Conservation (phyloP, 2,797 vertebrate species). For the Hyperoplus lanceolatus region DNA sequence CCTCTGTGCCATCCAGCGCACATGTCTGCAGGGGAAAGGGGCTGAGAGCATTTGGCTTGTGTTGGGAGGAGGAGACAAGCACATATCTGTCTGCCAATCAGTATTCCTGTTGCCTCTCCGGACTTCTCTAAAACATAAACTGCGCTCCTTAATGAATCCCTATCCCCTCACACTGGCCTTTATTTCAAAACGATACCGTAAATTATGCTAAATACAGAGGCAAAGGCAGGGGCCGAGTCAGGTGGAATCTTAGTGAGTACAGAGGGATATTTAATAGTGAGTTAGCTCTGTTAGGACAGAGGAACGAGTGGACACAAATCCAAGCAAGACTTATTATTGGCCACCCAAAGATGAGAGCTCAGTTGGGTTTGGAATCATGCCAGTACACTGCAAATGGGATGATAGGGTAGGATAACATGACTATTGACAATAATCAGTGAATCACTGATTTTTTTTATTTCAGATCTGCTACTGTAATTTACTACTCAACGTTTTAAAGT, state of each 20-base stretch:
- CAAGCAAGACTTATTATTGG: slow-evolving; percentile 38
- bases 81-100: slow-evolving; percentile 82
- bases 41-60: slow-evolving; percentile 64
- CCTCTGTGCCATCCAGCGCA: slow-evolving; percentile 68
- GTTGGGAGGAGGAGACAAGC: slow-evolving; percentile 72
- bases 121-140: slow-evolving; percentile 82
- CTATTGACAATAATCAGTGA: slow-evolving; percentile 19
- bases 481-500: background rate
- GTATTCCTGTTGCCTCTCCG: slow-evolving; percentile 78
- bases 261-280: slow-evolving; percentile 62
- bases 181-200: slow-evolving; percentile 80
- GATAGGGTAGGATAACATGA: slow-evolving; percentile 4
- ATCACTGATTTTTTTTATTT: slow-evolving; percentile 1
- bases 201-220: slow-evolving; percentile 83
- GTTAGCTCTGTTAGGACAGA: slow-evolving; percentile 46
- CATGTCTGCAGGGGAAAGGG: slow-evolving; percentile 55
- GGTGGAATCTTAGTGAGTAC: slow-evolving; percentile 68
- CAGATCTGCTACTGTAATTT: slow-evolving; percentile 16
- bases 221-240: slow-evolving; percentile 50
- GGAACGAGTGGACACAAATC: slow-evolving; percentile 56
- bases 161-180: slow-evolving; percentile 74
- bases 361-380: slow-evolving; percentile 18
- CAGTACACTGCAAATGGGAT: slow-evolving; percentile 45
- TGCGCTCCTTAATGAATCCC: slow-evolving; percentile 81
- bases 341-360: slow-evolving; percentile 34